Conservation (phyloP, 2,113 vertebrate species). For the Manacus vitellinus region DNA sequence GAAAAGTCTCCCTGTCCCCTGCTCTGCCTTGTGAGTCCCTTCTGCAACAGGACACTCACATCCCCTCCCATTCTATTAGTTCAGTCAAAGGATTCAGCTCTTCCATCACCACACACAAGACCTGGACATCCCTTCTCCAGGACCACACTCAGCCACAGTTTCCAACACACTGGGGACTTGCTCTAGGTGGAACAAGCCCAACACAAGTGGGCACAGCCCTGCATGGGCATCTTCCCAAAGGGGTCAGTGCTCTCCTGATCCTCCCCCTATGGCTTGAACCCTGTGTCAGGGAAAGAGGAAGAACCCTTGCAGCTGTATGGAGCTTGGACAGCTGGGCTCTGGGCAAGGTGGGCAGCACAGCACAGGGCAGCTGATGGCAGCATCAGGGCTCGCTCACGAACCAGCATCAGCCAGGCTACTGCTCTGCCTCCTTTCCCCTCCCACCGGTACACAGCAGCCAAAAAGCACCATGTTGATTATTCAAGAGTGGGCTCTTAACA, state of each 20-base stretch:
- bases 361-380: neutral
- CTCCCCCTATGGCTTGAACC: fast-evolving
- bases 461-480: conserved; percentile 63
- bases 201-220: neutral
- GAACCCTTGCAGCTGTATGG: neutral
- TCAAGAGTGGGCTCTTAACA: conserved; percentile 65
- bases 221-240: fast-evolving
- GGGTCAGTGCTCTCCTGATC: neutral
- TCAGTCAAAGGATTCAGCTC: neutral
- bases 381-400: neutral
- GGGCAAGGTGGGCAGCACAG: neutral
- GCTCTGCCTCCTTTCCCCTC: conserved; percentile 9
- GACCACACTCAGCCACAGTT: neutral
- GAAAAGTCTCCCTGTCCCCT: neutral
- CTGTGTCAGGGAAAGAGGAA: neutral
- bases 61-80: neutral
- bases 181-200: neutral
- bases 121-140: neutral
- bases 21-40: neutral
- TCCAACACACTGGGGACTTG: fast-evolving
- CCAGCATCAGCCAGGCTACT: neutral
- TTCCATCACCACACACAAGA: too few relatives aligned
- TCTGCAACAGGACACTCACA: neutral
- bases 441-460: conserved; percentile 9
- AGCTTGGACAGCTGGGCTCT: neutral